Evolutionary conservation across 2,113 vertebrate species (phyloP).

Genomic region (Thermophis baileyi): DNA sequence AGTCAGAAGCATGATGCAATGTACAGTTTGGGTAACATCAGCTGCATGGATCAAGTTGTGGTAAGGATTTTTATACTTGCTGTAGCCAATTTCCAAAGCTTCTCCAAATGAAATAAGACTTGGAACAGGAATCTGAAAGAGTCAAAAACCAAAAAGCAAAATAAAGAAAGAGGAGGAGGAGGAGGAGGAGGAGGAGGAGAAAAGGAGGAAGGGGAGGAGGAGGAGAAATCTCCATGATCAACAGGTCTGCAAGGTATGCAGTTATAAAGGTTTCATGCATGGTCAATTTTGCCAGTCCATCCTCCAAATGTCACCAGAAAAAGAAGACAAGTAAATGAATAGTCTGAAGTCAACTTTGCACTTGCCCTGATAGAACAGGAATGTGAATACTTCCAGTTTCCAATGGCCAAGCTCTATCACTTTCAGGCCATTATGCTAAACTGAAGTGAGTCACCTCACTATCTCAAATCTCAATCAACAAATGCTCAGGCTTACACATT

Average conservation of each 20-base stretch:
- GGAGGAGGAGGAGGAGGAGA: no score
- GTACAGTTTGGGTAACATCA: constrained; percentile 96
- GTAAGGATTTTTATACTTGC: constrained; percentile 96
- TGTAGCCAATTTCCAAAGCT: constrained; percentile 94
- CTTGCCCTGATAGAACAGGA: not conserved
- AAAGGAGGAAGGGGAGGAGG: no score
- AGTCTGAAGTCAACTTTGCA: not conserved
- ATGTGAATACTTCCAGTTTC: not conserved
- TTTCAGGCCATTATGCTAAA: not conserved
- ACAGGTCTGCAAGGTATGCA: rapidly evolving
- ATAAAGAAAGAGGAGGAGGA: not conserved
- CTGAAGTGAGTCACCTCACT: not conserved
- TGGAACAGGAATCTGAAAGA: constrained; percentile 88
- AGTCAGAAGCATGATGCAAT: constrained; percentile 96
- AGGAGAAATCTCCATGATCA: not conserved
- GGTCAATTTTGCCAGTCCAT: not conserved
- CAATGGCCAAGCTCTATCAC: not conserved
- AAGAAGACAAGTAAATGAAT: not conserved
- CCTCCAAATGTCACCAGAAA: not conserved
- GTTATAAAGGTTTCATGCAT: not conserved
- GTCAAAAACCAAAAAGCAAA: constrained; percentile 39
- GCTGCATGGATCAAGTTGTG: constrained; percentile 97
- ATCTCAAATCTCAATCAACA: no score
- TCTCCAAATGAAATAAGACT: constrained; percentile 93
- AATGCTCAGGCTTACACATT: no score